These are phyloP conservation scores for Melieria omissa DNA, from an alignment of 2,888 invertebrate species.

Conservation along the genomic window DNA sequence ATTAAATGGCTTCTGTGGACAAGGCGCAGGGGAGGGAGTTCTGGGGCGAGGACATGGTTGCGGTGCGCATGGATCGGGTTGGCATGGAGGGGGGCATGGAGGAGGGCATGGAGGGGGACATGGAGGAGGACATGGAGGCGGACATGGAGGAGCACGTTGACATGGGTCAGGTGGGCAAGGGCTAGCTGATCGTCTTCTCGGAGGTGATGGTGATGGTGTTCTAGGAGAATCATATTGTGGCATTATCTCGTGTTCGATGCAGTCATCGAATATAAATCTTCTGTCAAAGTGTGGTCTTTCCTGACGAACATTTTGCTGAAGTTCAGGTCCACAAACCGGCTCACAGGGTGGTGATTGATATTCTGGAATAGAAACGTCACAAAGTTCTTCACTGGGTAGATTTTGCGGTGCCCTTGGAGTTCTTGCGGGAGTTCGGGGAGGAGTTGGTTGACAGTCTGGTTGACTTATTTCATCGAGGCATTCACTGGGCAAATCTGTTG, in stretches of 20 bases:
- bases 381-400: constrained; percentile 14
- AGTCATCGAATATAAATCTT: constrained; percentile 15
- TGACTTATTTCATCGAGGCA: constrained; percentile 27
- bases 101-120: neutral
- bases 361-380: constrained; percentile 10
- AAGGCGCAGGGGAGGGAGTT: neutral
- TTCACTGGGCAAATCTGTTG: constrained; percentile 19
- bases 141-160: too few relatives aligned
- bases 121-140: neutral
- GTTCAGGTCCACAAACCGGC: constrained; percentile 8
- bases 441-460: constrained; percentile 16
- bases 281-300: constrained; percentile 18
- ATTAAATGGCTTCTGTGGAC: neutral
- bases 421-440: constrained; percentile 16
- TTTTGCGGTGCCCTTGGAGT: constrained; percentile 15
- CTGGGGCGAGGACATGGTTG: neutral
- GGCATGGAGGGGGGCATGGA: neutral
- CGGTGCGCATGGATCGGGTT: neutral
- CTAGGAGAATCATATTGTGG: neutral
- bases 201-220: constrained; percentile 2
- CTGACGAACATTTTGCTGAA: too few relatives aligned
- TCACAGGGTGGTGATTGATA: constrained; percentile 17
- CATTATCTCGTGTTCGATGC: neutral
- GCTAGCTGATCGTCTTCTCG: neutral
- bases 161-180: too few relatives aligned